Percentiles rank a stretch among this genome's conserved stretches.
Conservation (phyloP, 2,888 invertebrate genomes). For the Drosophila mayaguana region DNA sequence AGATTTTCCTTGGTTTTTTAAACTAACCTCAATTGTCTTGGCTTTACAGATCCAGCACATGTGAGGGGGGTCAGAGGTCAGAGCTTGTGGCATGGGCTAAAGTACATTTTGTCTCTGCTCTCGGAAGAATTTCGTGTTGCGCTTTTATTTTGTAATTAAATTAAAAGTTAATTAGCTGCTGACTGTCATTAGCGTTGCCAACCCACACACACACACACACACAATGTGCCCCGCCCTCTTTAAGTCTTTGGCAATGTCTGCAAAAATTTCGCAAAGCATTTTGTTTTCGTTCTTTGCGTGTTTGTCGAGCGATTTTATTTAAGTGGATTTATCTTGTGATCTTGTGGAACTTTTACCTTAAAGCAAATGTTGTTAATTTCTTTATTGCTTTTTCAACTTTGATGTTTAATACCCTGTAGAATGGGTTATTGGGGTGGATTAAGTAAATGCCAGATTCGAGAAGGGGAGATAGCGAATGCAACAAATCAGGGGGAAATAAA, state of each 20-base stretch:
- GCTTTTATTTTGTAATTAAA: conserved; percentile 62
- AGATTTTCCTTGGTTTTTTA: conserved; percentile 22
- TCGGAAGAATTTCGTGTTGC: conserved; percentile 36
- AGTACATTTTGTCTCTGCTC: conserved; percentile 33
- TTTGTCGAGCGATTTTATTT: conserved; percentile 21
- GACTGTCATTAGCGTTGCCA: conserved; percentile 55
- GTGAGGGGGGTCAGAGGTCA: not conserved
- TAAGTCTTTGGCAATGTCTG: conserved; percentile 6
- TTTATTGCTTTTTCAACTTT: not conserved
- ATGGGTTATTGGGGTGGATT: not conserved
- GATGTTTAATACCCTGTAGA: not conserved
- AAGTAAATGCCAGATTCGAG: not conserved
- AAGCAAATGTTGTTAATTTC: conserved; percentile 9
- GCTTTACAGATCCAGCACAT: conserved; percentile 8
- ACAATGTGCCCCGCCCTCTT: conserved; percentile 6
- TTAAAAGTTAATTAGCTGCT: conserved; percentile 66
- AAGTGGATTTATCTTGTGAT: conserved; percentile 8
- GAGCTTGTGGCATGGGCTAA: conserved; percentile 25
- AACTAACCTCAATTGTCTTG: conserved; percentile 30
- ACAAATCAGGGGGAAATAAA: too few species aligned
- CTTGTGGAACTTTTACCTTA: conserved; percentile 10
- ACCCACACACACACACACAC: not conserved
- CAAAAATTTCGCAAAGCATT: conserved; percentile 24
- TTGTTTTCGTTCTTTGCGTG: conserved; percentile 22
- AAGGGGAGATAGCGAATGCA: too few species aligned